Conservation (phyloP, 2,888 invertebrate genomes). For the Eilema griseolum region DNA sequence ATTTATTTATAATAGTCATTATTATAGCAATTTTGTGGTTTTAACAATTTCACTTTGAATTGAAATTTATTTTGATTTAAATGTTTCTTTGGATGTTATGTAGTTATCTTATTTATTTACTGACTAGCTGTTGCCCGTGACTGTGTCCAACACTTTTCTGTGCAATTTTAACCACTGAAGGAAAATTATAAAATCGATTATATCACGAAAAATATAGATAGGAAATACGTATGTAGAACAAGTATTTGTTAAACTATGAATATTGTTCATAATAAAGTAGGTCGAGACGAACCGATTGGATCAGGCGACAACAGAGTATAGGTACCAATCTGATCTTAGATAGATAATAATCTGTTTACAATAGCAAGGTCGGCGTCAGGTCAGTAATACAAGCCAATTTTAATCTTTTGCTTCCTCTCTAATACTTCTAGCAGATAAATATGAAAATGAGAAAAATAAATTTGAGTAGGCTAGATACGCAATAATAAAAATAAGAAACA, state of each 20-base stretch:
- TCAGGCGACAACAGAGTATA: background rate
- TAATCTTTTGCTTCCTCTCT: background rate
- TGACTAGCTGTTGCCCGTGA: background rate
- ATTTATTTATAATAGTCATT: conserved; percentile 30
- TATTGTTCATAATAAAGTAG: background rate
- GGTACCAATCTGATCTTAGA: background rate
- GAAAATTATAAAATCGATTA: no score
- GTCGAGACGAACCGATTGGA: background rate
- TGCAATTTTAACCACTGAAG: background rate
- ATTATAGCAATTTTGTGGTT: conserved; percentile 30
- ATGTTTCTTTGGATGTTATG: background rate
- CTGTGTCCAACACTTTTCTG: background rate
- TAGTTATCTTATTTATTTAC: background rate
- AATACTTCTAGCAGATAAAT: background rate
- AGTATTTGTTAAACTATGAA: no score
- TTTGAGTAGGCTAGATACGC: background rate
- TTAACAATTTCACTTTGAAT: background rate
- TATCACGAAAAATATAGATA: background rate
- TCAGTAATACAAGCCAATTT: background rate
- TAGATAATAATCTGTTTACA: background rate
- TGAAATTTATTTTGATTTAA: background rate
- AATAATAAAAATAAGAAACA: background rate
- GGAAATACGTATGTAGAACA: background rate
- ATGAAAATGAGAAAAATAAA: background rate
- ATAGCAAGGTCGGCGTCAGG: background rate